Base-by-base conservation (phyloP, 2,113 vertebrate genomes). In the Mola mola region DNA sequence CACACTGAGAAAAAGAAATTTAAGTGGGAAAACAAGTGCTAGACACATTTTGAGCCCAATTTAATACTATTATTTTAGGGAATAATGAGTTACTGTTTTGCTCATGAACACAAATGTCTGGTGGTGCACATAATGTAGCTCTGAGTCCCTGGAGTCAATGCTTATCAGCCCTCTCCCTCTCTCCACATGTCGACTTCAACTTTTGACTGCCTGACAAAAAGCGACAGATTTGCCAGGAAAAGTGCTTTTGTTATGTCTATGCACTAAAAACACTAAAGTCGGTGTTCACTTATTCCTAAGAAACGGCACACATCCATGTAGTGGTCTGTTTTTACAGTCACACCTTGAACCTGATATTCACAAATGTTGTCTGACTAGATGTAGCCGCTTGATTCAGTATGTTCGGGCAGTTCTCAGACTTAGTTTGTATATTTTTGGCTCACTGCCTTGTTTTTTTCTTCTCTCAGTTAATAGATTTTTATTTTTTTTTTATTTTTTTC, bases 351-450 rank as follows among this genome's bases (percentile, higher is more conserved):
- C 34, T 20, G 13, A 3, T 33, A 2, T 46, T 47, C 57, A 34
- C 36, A 65, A 41, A 68, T 36, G 22, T 36, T 57, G 26, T 63
- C 58, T 63, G 47, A 64, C 49, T 51, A 9, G 36, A 28, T 55
- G 20, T 57, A 64, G 19, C 19, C 21, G 24, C 24, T 44, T 24
- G 44, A 43, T 58, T 25, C 44, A 5, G 31, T 37, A 63, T 37
- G 51, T 12, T 13, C 6, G 12, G 15, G 22, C 16, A 1, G 8
- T 25, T 4, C 21, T 78, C 51, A 37, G 19, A 49, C 40, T 61
- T 29, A 38, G 40, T 42, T 53, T 31, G 8, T 28, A 36, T 66
- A 72, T 78, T 80, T 82, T 67, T 70, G 58, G 40, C 47, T 75
- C 29, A 3, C 1, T 10, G 8, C n/a, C n/a, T 8, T 5, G 50